Conservation (phyloP, 2,888 invertebrate species). For the Cephus pygmeus region DNA sequence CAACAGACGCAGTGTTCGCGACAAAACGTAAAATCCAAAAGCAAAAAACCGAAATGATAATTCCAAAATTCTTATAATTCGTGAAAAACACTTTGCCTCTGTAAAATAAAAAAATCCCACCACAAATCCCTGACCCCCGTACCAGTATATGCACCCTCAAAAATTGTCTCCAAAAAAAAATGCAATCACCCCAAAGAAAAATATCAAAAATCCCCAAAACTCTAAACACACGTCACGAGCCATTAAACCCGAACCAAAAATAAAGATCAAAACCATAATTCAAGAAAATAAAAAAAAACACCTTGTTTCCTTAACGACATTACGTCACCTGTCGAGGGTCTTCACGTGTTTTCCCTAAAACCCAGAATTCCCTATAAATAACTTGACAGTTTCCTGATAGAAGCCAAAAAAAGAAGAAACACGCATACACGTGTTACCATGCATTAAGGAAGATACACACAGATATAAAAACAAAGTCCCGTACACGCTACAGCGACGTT, state of each 20-base stretch:
- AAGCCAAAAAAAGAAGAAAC: background rate
- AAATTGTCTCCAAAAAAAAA: background rate
- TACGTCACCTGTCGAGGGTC: background rate
- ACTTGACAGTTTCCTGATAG: background rate
- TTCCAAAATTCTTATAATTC: too few relatives aligned
- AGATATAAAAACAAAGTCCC: background rate
- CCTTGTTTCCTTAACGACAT: background rate
- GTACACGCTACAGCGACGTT: background rate
- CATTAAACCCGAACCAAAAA: too few relatives aligned
- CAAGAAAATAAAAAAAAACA: background rate
- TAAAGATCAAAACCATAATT: background rate
- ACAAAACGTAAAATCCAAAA: too few relatives aligned
- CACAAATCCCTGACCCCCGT: too few relatives aligned
- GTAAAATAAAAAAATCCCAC: too few relatives aligned
- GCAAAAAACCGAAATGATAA: too few relatives aligned
- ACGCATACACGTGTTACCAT: background rate
- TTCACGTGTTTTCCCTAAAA: too few relatives aligned
- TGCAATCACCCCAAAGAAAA: background rate
- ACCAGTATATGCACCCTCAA: fast-evolving
- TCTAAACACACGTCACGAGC: too few relatives aligned
- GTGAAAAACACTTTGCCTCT: too few relatives aligned
- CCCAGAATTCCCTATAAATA: background rate
- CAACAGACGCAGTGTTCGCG: too few relatives aligned
- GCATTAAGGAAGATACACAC: background rate
- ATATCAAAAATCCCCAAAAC: background rate